phyloP scores from a whole-genome alignment of 1,140 invertebrate species.

The Helicoverpa zea region DNA sequence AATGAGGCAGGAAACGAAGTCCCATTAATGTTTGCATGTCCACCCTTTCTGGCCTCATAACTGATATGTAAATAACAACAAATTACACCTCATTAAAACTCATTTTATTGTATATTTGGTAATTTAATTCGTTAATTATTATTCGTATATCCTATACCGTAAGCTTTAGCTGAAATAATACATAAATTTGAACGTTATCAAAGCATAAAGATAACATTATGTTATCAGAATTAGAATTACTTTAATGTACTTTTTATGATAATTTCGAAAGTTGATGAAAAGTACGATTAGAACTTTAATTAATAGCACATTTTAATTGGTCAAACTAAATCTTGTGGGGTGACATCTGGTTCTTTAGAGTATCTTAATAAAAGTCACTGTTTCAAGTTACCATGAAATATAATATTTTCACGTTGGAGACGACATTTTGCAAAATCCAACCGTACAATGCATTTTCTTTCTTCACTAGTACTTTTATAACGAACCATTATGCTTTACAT shows the following conservation, averaged over 20 bases:
- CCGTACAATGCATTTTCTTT: constrained; percentile 27
- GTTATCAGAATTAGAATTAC: constrained; percentile 47
- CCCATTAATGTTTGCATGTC: constrained; percentile 29
- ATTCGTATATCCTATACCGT: constrained; percentile 39
- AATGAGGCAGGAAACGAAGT: constrained; percentile 17
- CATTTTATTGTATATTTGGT: constrained; percentile 58
- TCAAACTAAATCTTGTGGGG: background rate
- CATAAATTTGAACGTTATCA: constrained; percentile 50
- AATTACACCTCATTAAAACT: constrained; percentile 63
- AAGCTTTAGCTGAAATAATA: constrained; percentile 35
- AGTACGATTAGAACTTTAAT: constrained; percentile 28
- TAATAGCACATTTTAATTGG: constrained; percentile 32
- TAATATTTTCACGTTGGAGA: background rate
- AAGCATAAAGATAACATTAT: constrained; percentile 45
- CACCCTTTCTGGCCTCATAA: constrained; percentile 40
- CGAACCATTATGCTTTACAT: constrained; percentile 28
- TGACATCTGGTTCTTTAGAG: constrained; percentile 10
- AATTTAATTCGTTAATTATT: constrained; percentile 41
- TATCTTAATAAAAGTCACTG: constrained; percentile 5
- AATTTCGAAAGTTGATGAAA: constrained; percentile 55
- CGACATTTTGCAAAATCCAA: background rate
- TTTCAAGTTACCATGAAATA: constrained; percentile 12
- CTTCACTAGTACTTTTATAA: constrained; percentile 9
- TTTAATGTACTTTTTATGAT: constrained; percentile 70
- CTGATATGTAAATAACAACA: constrained; percentile 70